Conservation (phyloP, 2,113 vertebrate genomes). For the Agapornis roseicollis region DNA sequence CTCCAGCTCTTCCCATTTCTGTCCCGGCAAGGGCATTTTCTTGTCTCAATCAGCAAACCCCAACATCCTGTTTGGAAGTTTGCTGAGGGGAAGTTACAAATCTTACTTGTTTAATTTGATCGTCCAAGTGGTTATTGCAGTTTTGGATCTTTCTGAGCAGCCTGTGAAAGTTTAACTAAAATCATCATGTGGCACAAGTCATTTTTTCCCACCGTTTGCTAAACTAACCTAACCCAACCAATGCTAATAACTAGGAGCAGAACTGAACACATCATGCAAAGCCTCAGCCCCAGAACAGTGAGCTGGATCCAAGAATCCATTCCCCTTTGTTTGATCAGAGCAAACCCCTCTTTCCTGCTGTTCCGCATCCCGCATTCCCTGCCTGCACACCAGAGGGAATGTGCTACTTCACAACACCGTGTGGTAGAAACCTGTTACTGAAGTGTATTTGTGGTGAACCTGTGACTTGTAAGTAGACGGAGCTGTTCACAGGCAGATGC, state of each 20-base stretch:
- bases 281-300: background rate
- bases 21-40: background rate
- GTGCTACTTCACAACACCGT: fast-evolving
- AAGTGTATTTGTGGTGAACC: background rate
- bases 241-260: background rate
- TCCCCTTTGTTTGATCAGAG: background rate
- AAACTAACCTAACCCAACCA: background rate
- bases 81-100: background rate
- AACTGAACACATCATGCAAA: background rate
- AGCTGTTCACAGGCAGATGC: background rate
- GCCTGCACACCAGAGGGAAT: background rate
- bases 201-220: background rate
- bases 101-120: background rate
- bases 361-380: fast-evolving
- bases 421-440: background rate
- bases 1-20: background rate
- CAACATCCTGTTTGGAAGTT: background rate
- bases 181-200: background rate
- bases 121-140: background rate
- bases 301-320: background rate
- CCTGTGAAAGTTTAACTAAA: background rate
- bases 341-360: background rate
- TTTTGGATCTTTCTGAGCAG: background rate
- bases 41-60: background rate
- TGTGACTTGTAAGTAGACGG: background rate